Percentiles rank a stretch among this genome's conserved stretches.
Evolutionary conservation across 2,797 vertebrate species (phyloP).

Genomic region (Neosilurus mollespiculum): DNA sequence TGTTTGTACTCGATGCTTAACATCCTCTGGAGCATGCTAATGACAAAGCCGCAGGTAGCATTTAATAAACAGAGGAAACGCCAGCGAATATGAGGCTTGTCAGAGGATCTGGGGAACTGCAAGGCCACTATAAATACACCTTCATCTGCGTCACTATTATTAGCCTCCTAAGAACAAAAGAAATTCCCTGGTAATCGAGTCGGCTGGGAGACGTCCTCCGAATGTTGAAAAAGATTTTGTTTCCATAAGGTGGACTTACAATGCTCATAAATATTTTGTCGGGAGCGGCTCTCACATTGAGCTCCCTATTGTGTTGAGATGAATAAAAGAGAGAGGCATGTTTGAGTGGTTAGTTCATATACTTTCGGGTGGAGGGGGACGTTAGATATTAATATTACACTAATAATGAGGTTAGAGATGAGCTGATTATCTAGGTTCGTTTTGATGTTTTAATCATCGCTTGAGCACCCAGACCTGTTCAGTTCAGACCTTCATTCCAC

Average conservation of each 20-base stretch:
- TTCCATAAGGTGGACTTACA: constrained; percentile 77
- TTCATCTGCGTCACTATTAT: constrained; percentile 82
- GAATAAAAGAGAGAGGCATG: constrained; percentile 55
- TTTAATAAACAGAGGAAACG: constrained; percentile 87
- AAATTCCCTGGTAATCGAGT: constrained; percentile 84
- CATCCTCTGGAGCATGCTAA: constrained; percentile 45
- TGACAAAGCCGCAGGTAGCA: constrained; percentile 58
- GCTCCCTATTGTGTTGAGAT: constrained; percentile 62
- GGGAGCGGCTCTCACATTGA: constrained; percentile 76
- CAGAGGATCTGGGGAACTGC: constrained; percentile 58
- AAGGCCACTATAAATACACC: constrained; percentile 85
- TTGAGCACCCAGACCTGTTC: no score
- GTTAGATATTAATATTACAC: no score
- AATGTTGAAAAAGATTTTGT: constrained; percentile 81
- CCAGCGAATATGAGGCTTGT: constrained; percentile 85
- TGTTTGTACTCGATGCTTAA: constrained; percentile 32
- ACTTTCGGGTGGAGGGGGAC: constrained; percentile 48
- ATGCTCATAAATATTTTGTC: constrained; percentile 76
- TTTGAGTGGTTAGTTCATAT: constrained; percentile 60
- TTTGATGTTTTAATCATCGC: no score
- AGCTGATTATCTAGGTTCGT: no score
- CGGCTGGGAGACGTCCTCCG: constrained; percentile 71
- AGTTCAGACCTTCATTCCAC: no score
- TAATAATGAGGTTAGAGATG: no score
- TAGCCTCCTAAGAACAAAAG: constrained; percentile 89